Base-by-base conservation (phyloP, 2,113 vertebrate species). In the Corydoras sp. region DNA sequence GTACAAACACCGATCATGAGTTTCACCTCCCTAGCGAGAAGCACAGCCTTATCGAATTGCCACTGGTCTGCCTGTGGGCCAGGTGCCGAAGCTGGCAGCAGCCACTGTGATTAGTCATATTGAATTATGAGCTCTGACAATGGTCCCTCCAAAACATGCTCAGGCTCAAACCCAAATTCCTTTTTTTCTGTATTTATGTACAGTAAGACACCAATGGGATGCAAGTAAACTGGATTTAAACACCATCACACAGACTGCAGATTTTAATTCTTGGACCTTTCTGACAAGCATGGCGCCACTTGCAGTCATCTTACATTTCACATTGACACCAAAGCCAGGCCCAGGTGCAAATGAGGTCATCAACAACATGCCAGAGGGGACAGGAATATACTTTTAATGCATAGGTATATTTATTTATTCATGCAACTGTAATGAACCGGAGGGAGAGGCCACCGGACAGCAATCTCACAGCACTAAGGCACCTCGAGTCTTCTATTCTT, bases 161-260 rank as follows among this genome's bases (percentile, higher is more conserved):
- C 70, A 62, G 55, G 67, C 69, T 59, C 56, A 65, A 13, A 71
- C 75, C 54, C 80, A 77, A 69, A 84, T 76, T 76, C 78, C 77
- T 77, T 75, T 75, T 75, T 70, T 74, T 71, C 72, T 76, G 51
- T 65, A 67, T 81, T 77, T 75, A 68, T 86, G 86, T 86, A 77
- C 82, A 76, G 84, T 86, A 85, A 86, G 78, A 82, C 81, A 83
- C 83, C 83, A 83, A 87, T 84, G 84, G 79, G 86, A 88, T 88
- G 85, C 86, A 85, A 81, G 85, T 86, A 89, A 90, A 90, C 87
- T 85, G 87, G 87, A 90, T 91, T 90, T 89, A 76, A 75, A 81
- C 81, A 85, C 87, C 87, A 85, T 89, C 87, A 89, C 81, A 87
- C 83, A 88, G 80, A 85, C 85, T 83, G 83, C 81, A 85, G 85